phyloP scores from a whole-genome alignment of 2,113 vertebrate genomes.

The Hemiprocne comata region DNA sequence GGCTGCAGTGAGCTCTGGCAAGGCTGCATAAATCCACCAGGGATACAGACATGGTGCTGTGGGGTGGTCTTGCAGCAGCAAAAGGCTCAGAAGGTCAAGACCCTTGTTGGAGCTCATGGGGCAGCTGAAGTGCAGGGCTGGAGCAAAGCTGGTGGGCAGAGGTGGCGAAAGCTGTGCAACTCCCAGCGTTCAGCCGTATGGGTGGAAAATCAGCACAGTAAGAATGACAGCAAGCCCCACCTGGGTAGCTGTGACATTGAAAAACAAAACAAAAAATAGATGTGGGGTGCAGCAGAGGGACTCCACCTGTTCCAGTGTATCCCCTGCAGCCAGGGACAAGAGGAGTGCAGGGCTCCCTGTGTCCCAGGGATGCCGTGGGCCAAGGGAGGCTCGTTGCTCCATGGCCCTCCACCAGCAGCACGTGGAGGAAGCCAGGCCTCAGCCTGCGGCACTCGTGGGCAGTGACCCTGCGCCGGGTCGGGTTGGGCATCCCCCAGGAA shows the following conservation, averaged over 20 bases:
- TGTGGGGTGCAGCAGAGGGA: background rate
- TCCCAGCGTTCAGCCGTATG: background rate
- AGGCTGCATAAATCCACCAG: background rate
- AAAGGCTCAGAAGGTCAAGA: rapidly evolving
- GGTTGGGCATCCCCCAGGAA: constrained; percentile 39
- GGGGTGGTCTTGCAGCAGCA: background rate
- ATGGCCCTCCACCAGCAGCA: background rate
- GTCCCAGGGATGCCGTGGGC: rapidly evolving
- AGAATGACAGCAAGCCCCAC: background rate
- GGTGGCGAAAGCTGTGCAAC: rapidly evolving
- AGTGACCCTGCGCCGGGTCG: constrained; percentile 15
- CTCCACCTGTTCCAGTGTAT: background rate
- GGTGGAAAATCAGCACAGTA: background rate
- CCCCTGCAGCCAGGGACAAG: rapidly evolving
- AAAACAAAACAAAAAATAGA: background rate
- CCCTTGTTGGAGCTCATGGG: background rate
- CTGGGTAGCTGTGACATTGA: background rate
- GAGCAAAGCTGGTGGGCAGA: background rate
- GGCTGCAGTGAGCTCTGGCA: background rate
- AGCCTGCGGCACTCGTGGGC: background rate
- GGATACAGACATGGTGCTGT: rapidly evolving
- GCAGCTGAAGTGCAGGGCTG: background rate
- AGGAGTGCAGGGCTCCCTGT: background rate
- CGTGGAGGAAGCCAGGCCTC: background rate
- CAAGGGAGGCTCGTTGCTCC: background rate